phyloP scores from a whole-genome alignment of 2,888 invertebrate genomes.

The Oconnorella tubifera region DNA sequence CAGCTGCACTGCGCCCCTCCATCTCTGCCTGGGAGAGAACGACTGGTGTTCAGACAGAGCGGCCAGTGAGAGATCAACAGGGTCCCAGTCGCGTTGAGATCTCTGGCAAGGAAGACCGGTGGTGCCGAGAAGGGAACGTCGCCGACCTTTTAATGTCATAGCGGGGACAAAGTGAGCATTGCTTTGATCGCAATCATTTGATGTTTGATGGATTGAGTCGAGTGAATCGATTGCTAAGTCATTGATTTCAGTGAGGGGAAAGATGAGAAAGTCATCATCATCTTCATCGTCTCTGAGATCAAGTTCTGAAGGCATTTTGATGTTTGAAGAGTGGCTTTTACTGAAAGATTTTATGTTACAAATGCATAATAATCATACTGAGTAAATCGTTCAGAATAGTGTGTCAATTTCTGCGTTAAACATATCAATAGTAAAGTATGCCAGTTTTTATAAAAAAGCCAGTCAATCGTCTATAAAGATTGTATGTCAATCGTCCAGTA shows the following conservation, averaged over 20 bases:
- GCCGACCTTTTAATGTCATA: conserved; percentile 17
- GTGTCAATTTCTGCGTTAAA: too few species aligned
- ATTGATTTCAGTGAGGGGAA: conserved; percentile 31
- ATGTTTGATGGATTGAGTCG: background rate
- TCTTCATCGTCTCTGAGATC: conserved; percentile 3
- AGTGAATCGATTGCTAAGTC: background rate
- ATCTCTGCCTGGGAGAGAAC: conserved; percentile 10
- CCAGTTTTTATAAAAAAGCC: too few species aligned
- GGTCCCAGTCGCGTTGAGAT: background rate
- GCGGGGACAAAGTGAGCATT: background rate
- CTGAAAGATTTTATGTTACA: too few species aligned
- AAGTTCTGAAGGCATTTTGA: too few species aligned
- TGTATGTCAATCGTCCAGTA: too few species aligned
- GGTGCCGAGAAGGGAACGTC: conserved; percentile 16
- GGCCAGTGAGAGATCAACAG: background rate
- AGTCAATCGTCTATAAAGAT: too few species aligned
- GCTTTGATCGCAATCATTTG: too few species aligned
- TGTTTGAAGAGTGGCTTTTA: too few species aligned
- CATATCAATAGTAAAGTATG: too few species aligned
- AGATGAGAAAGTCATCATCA: conserved; percentile 30
- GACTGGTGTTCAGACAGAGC: background rate
- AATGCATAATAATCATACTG: too few species aligned
- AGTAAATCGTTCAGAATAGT: too few species aligned
- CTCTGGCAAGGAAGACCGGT: conserved; percentile 1
- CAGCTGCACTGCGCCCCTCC: conserved; percentile 16